Conservation (phyloP, 2,797 vertebrate genomes). For the Semaprochilodus insignis region DNA sequence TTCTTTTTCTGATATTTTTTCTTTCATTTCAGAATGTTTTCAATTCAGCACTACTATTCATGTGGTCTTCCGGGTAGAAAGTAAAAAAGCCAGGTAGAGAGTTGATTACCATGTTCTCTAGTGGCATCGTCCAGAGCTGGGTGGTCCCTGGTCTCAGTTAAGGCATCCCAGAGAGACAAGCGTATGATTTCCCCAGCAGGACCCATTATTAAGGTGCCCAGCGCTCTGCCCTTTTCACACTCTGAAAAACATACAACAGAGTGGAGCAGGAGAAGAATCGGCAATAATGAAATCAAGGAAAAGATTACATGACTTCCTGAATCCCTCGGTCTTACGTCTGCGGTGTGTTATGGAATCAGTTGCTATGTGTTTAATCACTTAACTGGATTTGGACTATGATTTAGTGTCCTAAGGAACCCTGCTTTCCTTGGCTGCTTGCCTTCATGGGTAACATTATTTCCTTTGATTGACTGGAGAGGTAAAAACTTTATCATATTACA, state of each 20-base stretch:
- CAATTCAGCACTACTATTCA: neutral
- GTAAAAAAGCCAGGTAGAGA: constrained; percentile 36
- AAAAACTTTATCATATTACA: neutral
- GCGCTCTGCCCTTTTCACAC: constrained; percentile 65
- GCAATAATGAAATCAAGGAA: constrained; percentile 13
- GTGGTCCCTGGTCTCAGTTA: constrained; percentile 52
- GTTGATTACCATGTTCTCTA: constrained; percentile 66
- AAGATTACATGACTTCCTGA: constrained; percentile 1
- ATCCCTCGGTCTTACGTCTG: neutral
- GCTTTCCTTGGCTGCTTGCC: neutral
- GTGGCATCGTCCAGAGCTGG: constrained; percentile 59
- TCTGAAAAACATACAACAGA: constrained; percentile 68
- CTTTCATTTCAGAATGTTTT: neutral
- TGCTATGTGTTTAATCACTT: constrained; percentile 4
- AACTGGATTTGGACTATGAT: constrained; percentile 1
- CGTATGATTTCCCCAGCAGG: constrained; percentile 77
- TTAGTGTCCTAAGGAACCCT: neutral
- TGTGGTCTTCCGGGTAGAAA: constrained; percentile 31
- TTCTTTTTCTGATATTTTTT: neutral
- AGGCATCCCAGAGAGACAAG: constrained; percentile 68
- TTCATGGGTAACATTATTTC: constrained; percentile 7
- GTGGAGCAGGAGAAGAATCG: constrained; percentile 20
- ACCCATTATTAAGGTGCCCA: constrained; percentile 72
- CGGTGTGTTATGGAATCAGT: neutral
- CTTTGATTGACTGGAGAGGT: neutral